Base-by-base conservation (phyloP, 2,888 invertebrate species). In the Melieria omissa region DNA sequence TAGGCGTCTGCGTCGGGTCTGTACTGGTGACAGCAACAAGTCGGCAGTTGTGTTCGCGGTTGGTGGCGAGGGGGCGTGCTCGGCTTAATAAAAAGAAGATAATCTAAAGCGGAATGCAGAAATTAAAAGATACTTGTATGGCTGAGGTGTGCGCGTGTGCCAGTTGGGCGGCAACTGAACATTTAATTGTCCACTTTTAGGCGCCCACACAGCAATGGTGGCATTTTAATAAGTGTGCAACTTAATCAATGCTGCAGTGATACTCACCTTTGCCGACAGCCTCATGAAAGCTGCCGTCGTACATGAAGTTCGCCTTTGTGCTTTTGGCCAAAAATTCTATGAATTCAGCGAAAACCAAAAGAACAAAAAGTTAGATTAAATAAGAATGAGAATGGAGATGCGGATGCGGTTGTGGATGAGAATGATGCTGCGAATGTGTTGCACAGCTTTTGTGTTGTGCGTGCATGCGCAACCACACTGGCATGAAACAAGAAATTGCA, bases 271-370 rank as follows among this genome's bases (percentile, higher is more conserved):
- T 79, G 8, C 85, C 83, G 7, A 86, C 78, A 0, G 87, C 87
- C 78, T 87, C 83, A 70, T 85, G 83, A 64, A 87, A 87, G 65
- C 77, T 84, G 54, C 87, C 86, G 72, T 84, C 81, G 64, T 80
- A 81, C 45, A 83, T 72, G 14, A 84, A 85, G n/a, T 77, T 78
- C 6, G 83, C 78, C 67, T 79, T 82, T 7, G 77, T 81, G 10
- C 76, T 79, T n/a, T 77, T 78, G 4, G 73, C 72, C 0, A 82
- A 70, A 66, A 76, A 67, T 71, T 76, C 80, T 80, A 65, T 8
- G 62, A 54, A 54, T 12, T 47, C 16, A 29, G 29, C 29, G 29
- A 49, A 70, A 65, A 62, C 10, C 49, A n/a, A 62, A 62, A 45
- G n/a, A 16, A 16, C 7, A n/a, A 47, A 62, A 4, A 45, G 49